phyloP scores from a whole-genome alignment of 2,797 vertebrate genomes.

The Toxotes lorentzi region DNA sequence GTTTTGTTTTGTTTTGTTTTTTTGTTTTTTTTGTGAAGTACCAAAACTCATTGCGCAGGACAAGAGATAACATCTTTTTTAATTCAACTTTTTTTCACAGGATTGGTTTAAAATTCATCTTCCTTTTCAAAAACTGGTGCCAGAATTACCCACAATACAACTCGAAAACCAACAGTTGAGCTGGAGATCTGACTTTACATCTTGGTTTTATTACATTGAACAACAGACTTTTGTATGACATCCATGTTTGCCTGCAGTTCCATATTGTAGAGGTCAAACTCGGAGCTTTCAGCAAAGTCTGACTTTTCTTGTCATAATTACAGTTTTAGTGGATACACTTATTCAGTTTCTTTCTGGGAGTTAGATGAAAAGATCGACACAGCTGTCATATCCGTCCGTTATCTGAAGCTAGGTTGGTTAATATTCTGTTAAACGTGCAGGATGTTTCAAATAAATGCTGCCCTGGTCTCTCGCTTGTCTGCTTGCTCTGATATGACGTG shows the following conservation, averaged over 20 bases:
- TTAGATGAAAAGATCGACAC: background rate
- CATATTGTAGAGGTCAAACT: background rate
- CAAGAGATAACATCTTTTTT: background rate
- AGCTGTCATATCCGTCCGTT: background rate
- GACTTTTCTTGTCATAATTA: background rate
- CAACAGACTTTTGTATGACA: background rate
- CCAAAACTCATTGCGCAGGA: background rate
- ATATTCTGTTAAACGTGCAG: conserved; percentile 12
- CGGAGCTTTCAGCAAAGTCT: background rate
- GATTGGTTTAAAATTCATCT: background rate
- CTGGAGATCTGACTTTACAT: background rate
- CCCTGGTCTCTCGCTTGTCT: conserved; percentile 15
- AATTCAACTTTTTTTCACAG: no score
- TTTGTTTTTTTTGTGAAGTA: no score
- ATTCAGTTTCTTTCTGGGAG: background rate
- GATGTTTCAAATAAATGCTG: conserved; percentile 10
- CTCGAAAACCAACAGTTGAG: background rate
- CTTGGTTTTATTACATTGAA: conserved; percentile 8
- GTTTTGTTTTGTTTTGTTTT: no score
- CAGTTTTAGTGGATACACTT: background rate
- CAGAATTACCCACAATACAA: background rate
- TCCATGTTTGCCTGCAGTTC: conserved; percentile 2
- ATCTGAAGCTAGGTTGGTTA: no score
- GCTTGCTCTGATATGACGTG: conserved; percentile 49
- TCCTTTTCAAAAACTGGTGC: background rate